These are phyloP conservation scores for zebrafish (Danio rerio) DNA, from an alignment of 2,113 vertebrate species.

Conservation along the genomic window DNA sequence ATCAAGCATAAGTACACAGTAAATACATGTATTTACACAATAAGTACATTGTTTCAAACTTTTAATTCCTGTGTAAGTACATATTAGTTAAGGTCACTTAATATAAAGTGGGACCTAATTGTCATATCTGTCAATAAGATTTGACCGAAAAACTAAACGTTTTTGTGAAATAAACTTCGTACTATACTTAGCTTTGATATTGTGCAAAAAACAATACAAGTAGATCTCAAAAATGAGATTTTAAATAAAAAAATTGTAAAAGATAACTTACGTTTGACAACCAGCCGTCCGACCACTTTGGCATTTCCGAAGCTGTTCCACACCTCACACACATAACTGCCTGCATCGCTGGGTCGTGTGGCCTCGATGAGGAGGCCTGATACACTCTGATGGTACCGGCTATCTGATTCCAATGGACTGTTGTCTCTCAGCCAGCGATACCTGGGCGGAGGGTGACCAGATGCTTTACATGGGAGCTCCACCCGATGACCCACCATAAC, in stretches of 20 bases:
- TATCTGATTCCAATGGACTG: conserved; percentile 93
- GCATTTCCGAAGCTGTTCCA: conserved; percentile 98
- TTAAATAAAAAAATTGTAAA: background rate
- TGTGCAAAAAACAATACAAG: background rate
- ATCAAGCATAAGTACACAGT: too few species aligned
- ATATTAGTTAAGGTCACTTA: too few species aligned
- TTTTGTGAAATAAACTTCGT: too few species aligned
- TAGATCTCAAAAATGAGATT: background rate
- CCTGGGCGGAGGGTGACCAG: conserved; percentile 92
- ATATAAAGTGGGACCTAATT: too few species aligned
- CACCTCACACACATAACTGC: conserved; percentile 95
- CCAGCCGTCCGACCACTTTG: conserved; percentile 88
- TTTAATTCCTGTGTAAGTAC: too few species aligned
- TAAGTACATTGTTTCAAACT: too few species aligned
- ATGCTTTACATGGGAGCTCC: conserved; percentile 97
- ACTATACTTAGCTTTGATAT: too few species aligned
- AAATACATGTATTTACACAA: too few species aligned
- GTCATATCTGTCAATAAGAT: too few species aligned
- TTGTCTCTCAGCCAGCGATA: conserved; percentile 99
- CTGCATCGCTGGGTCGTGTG: conserved; percentile 86
- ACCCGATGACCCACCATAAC: conserved; percentile 93
- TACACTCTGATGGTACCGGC: conserved; percentile 89
- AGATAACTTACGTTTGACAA: conserved; percentile 93
- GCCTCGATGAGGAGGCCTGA: conserved; percentile 92
- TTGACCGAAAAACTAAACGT: too few species aligned